Conservation (phyloP, 2,797 vertebrate species). For the Propithecus deckenii region DNA sequence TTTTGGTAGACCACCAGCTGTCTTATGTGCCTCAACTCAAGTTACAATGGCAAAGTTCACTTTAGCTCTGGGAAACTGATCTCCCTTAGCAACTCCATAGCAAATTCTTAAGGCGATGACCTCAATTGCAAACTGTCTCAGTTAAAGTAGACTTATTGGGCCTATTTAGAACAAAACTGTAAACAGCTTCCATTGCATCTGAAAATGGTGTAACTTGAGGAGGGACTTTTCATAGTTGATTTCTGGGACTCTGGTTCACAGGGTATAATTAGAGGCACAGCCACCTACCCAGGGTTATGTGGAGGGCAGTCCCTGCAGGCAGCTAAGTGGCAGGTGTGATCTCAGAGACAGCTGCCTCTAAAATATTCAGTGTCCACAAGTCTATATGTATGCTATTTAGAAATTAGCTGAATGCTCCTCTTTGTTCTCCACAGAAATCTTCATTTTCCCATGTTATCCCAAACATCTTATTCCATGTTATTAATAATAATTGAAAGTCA, state of each 20-base stretch:
- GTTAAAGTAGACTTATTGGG: conserved; percentile 45
- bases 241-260: conserved; percentile 55
- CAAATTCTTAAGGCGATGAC: conserved; percentile 57
- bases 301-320: conserved; percentile 47
- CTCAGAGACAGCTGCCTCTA: conserved; percentile 64
- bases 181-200: conserved; percentile 22
- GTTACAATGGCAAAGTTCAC: conserved; percentile 62
- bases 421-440: conserved; percentile 54
- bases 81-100: conserved; percentile 32
- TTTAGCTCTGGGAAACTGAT: conserved; percentile 59
- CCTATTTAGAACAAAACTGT: conserved; percentile 27
- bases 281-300: conserved; percentile 59
- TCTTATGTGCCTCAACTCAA: conserved; percentile 58
- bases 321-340: conserved; percentile 63
- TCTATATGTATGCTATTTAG: conserved; percentile 16
- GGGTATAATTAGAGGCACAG: conserved; percentile 49
- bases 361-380: conserved; percentile 15
- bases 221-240: conserved; percentile 45
- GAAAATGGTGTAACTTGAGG: conserved; percentile 56
- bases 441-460: background rate
- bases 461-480: conserved; percentile 24
- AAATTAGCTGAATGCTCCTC: conserved; percentile 50
- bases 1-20: conserved; percentile 68
- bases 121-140: conserved; percentile 58
- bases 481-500: conserved; percentile 16